Percentiles rank a stretch among this genome's conserved stretches.
phyloP scores from a whole-genome alignment of 2,888 invertebrate species.

The Trichogramma evanescens region DNA sequence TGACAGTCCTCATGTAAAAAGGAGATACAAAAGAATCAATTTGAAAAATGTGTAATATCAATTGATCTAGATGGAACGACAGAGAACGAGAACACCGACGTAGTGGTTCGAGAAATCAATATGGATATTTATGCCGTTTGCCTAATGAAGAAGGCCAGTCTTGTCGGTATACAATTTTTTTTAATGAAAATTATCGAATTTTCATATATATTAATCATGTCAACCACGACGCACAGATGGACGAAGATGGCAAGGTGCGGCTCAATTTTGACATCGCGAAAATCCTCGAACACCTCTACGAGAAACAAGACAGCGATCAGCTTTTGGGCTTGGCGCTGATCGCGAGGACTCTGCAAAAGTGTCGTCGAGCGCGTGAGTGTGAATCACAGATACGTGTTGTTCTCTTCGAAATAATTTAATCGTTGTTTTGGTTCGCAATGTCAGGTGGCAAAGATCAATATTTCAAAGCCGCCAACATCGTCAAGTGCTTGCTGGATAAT shows the following conservation, averaged over 20 bases:
- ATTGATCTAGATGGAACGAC: background rate
- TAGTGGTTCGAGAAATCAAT: background rate
- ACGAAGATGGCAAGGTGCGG: conserved; percentile 5
- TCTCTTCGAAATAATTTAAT: too few relatives aligned
- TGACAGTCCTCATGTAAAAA: too few relatives aligned
- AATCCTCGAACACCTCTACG: conserved; percentile 12
- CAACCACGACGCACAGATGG: background rate
- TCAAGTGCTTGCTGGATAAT: conserved; percentile 16
- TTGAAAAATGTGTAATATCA: too few relatives aligned
- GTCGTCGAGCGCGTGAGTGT: conserved; percentile 9
- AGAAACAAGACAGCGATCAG: background rate
- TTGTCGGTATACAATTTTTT: conserved; percentile 4
- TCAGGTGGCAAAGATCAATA: conserved; percentile 3
- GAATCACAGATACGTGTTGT: too few relatives aligned
- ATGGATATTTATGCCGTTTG: conserved; percentile 14
- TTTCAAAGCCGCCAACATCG: conserved; percentile 3
- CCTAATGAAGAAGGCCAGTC: conserved; percentile 11
- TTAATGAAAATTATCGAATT: background rate
- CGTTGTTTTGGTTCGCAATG: background rate
- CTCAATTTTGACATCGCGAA: conserved; percentile 10
- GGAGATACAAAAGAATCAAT: too few relatives aligned
- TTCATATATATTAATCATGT: background rate
- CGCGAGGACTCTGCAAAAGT: conserved; percentile 6
- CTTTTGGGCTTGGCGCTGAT: conserved; percentile 5
- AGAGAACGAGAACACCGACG: background rate